Percentiles rank a stretch among this genome's conserved stretches.
These are phyloP conservation scores for Chlorocebus sabaeus DNA, from an alignment of 2,113 vertebrate genomes.

Conservation along the genomic window DNA sequence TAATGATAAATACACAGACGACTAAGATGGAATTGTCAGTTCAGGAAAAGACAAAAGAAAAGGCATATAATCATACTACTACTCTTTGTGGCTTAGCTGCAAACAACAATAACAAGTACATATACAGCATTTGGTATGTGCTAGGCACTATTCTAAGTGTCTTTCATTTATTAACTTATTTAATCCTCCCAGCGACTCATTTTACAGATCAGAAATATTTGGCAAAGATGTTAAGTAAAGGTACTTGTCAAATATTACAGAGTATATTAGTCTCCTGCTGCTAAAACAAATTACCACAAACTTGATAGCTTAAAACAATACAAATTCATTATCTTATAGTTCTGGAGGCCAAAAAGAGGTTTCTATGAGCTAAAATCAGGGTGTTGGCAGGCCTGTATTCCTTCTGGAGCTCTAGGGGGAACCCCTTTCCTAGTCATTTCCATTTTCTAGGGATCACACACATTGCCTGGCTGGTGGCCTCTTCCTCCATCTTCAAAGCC, in stretches of 20 bases:
- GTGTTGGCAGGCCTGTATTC: neutral
- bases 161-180: neutral
- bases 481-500: constrained; percentile 2
- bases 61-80: neutral
- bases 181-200: neutral
- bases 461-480: neutral
- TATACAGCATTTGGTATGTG: neutral
- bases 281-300: neutral
- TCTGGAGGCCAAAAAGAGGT: neutral
- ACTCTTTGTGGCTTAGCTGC: neutral
- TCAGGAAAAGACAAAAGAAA: neutral
- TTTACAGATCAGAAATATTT: neutral
- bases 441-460: neutral
- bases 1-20: neutral
- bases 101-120: neutral
- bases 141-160: neutral
- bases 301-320: neutral
- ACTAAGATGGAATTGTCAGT: neutral
- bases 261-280: neutral
- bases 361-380: neutral
- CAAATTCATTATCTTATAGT: neutral
- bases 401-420: neutral
- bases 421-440: neutral
- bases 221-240: neutral
- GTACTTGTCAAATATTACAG: neutral